Evolutionary conservation across 1,140 invertebrate species (phyloP).

Genomic region (Sycophaga agraensis): DNA sequence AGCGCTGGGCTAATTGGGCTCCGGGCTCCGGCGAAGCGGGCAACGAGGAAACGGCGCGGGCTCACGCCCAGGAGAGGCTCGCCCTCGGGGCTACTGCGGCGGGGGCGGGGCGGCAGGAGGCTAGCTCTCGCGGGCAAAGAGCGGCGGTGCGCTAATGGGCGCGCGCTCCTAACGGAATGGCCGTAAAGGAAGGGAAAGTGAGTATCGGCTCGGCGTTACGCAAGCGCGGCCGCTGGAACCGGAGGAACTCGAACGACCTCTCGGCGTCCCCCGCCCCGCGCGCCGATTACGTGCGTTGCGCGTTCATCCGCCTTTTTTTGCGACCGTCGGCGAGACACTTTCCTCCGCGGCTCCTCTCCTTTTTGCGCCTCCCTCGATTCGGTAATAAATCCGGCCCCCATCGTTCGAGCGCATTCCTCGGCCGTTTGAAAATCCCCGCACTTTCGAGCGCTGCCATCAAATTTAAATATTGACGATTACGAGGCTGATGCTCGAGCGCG

Average conservation of each 20-base stretch:
- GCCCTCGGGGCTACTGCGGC: too few species aligned
- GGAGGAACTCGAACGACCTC: slow-evolving; percentile 40
- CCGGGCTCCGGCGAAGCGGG: too few species aligned
- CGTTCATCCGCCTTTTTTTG: neutral
- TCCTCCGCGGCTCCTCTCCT: neutral
- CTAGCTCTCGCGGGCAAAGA: too few species aligned
- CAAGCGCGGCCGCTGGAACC: slow-evolving; percentile 40
- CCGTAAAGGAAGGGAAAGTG: slow-evolving; percentile 58
- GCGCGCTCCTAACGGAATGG: slow-evolving; percentile 41
- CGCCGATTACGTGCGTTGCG: neutral
- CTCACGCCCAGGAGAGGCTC: too few species aligned
- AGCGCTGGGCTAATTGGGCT: too few species aligned
- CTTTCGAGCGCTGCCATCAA: too few species aligned
- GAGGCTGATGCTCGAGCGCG: too few species aligned
- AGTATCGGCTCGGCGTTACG: slow-evolving; percentile 45
- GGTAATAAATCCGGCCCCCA: neutral
- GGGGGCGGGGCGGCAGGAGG: too few species aligned
- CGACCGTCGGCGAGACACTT: neutral
- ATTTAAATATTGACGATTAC: too few species aligned
- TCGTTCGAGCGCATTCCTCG: neutral
- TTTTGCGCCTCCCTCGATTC: neutral
- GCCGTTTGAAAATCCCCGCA: neutral
- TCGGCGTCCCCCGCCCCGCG: neutral
- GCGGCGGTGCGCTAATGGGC: slow-evolving; percentile 37
- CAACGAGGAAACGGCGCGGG: too few species aligned